phyloP scores from a whole-genome alignment of 2,797 vertebrate genomes.

The Bradypodion ventrale region DNA sequence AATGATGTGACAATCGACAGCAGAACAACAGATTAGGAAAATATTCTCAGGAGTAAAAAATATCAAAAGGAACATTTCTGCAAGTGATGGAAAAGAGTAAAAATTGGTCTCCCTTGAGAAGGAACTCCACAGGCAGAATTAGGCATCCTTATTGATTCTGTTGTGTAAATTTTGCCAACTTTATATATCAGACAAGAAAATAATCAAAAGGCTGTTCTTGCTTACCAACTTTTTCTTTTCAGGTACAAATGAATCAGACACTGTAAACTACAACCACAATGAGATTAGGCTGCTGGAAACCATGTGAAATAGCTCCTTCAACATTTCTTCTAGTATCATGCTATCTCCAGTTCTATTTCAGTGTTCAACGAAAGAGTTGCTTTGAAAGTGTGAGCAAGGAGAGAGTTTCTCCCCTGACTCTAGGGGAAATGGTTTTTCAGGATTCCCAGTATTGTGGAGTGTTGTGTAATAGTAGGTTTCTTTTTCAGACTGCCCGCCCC shows the following conservation, averaged over 20 bases:
- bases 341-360: too few relatives aligned
- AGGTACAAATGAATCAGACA: background rate
- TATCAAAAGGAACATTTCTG: too few relatives aligned
- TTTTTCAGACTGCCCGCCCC: too few relatives aligned
- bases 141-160: background rate
- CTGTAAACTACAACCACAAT: background rate
- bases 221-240: background rate
- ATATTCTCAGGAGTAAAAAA: background rate
- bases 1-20: background rate
- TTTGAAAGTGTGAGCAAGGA: too few relatives aligned
- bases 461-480: too few relatives aligned
- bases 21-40: background rate
- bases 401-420: too few relatives aligned
- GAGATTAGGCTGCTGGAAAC: constrained; percentile 3
- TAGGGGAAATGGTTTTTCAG: too few relatives aligned
- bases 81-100: background rate
- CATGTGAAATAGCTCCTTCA: constrained; percentile 6
- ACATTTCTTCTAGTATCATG: constrained; percentile 27
- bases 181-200: too few relatives aligned
- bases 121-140: background rate
- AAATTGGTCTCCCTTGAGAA: background rate
- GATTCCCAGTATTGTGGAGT: too few relatives aligned
- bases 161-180: too few relatives aligned
- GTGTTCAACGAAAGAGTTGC: too few relatives aligned
- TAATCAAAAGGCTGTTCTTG: too few relatives aligned